Conservation (phyloP, 2,797 vertebrate genomes). For the Sarcoramphus papa region DNA sequence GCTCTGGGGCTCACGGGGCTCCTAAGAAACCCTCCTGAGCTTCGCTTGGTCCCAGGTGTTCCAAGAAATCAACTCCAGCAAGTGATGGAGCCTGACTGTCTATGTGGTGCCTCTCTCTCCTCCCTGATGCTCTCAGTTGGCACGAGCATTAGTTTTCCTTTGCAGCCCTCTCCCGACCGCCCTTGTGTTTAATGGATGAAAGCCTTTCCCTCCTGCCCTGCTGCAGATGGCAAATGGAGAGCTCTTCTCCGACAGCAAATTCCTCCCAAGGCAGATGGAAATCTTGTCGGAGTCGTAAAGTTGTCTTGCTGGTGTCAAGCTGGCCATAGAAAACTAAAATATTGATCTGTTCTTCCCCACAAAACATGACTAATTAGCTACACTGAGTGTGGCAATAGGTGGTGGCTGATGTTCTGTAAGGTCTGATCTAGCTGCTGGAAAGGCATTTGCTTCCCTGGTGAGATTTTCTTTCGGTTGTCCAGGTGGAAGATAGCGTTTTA, state of each 20-base stretch:
- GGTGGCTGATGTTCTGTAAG: not conserved
- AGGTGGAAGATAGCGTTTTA: not conserved
- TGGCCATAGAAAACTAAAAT: not conserved
- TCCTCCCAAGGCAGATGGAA: not conserved
- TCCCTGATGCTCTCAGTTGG: not conserved
- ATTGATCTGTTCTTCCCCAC: not conserved
- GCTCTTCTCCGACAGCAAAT: not conserved
- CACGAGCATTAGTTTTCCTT: not conserved
- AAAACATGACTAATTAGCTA: not conserved
- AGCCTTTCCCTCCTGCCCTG: not conserved
- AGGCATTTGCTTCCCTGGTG: not conserved
- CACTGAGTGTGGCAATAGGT: not conserved
- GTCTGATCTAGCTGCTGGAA: not conserved
- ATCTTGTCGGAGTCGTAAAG: not conserved
- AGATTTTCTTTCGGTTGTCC: not conserved
- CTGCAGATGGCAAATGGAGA: not conserved
- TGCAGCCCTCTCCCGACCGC: accelerated
- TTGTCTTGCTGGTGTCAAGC: not conserved
- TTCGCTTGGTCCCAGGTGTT: not conserved
- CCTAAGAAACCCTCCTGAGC: not conserved
- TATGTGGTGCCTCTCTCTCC: not conserved
- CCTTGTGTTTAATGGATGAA: not conserved
- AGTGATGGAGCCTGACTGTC: not conserved
- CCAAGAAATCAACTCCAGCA: not conserved
- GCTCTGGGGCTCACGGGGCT: not conserved